phyloP scores from a whole-genome alignment of 2,888 invertebrate genomes.

The Caenorhabditis virilis region DNA sequence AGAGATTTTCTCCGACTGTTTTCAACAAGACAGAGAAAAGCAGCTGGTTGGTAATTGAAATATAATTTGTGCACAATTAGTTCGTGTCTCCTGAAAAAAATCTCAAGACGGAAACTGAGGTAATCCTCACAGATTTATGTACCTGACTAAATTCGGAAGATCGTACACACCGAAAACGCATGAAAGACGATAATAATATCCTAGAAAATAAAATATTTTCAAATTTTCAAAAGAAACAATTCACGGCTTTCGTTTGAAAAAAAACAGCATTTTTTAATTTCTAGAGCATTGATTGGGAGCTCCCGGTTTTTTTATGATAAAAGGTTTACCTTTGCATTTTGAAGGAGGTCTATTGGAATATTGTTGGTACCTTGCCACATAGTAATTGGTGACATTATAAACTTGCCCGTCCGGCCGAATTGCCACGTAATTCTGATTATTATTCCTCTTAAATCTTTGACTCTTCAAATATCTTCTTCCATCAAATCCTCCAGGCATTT shows the following conservation, averaged over 20 bases:
- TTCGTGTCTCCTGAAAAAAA: conserved; percentile 26
- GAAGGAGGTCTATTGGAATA: conserved; percentile 30
- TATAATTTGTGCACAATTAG: conserved; percentile 42
- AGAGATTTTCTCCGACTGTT: conserved; percentile 9
- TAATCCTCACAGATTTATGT: background rate
- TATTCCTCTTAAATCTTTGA: background rate
- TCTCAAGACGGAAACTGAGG: background rate
- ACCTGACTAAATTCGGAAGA: conserved; percentile 21
- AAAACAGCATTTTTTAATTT: no score
- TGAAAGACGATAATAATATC: conserved; percentile 34
- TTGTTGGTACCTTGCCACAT: conserved; percentile 47
- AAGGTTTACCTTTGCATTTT: conserved; percentile 32
- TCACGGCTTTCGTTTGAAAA: no score
- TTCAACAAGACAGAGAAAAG: conserved; percentile 36
- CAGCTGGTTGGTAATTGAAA: conserved; percentile 37
- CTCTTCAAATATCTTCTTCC: conserved; percentile 1
- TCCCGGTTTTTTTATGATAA: background rate
- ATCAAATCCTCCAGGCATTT: conserved; percentile 37
- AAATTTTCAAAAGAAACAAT: no score
- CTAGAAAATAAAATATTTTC: conserved; percentile 24
- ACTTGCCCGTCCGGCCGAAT: background rate
- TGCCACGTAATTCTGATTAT: no score
- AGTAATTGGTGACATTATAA: conserved; percentile 28
- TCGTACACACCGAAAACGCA: conserved; percentile 36
- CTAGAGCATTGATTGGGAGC: background rate